A percentile compares a stretch with the other conserved stretches of the same genome.
Evolutionary conservation across 2,113 vertebrate species (phyloP).

Genomic region (Turnix velox): DNA sequence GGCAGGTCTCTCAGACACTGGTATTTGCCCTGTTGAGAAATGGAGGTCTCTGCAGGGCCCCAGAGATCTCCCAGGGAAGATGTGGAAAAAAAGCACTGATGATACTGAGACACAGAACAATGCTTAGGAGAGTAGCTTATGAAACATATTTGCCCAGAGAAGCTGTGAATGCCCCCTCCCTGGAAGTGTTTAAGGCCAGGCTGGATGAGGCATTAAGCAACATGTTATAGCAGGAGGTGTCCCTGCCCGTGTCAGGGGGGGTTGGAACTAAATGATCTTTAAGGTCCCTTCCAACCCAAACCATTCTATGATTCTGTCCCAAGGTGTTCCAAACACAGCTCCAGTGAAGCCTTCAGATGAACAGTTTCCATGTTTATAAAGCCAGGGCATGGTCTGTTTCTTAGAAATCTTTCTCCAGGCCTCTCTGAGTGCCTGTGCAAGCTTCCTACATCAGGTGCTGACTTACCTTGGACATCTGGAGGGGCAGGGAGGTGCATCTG

Average conservation of each 20-base stretch:
- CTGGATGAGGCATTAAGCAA: no score
- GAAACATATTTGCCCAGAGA: no score
- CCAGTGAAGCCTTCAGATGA: background rate
- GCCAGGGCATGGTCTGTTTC: background rate
- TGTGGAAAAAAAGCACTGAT: background rate
- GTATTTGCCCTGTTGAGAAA: background rate
- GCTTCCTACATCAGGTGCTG: background rate
- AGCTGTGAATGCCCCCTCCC: no score
- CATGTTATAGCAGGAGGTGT: no score
- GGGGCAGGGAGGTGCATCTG: background rate
- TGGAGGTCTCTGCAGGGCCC: background rate
- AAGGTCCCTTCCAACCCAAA: no score
- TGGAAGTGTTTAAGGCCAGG: no score
- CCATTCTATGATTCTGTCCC: no score
- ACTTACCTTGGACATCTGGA: background rate
- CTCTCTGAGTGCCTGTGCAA: background rate
- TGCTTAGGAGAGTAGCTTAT: background rate
- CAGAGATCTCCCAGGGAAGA: background rate
- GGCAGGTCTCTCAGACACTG: background rate
- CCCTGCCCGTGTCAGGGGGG: no score
- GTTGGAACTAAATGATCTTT: no score
- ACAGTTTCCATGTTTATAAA: background rate
- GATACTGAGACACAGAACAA: background rate
- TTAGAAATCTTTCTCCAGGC: background rate
- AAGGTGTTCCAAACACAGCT: background rate